Evolutionary conservation across 2,888 invertebrate genomes (phyloP).

Genomic region (Brachycybe producta): DNA sequence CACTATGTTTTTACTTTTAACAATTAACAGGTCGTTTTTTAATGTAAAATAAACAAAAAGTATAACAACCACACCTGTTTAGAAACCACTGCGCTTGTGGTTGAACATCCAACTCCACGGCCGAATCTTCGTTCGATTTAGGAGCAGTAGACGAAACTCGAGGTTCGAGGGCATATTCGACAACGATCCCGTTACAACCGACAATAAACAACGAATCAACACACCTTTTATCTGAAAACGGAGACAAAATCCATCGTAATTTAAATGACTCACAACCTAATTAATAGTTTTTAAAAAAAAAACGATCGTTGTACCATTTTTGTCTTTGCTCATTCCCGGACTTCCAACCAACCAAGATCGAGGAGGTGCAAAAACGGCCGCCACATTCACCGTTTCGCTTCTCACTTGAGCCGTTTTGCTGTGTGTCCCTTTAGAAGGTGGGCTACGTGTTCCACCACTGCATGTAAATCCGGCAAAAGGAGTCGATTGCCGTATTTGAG

Average conservation of each 20-base stretch:
- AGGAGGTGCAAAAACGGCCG: conserved; percentile 62
- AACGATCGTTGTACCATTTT: conserved; percentile 21
- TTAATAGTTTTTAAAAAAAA: background rate
- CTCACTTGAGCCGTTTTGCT: background rate
- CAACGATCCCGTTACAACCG: conserved; percentile 72
- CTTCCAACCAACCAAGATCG: conserved; percentile 52
- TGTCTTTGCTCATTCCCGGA: conserved; percentile 30
- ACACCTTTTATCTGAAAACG: conserved; percentile 37
- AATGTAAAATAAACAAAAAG: no score
- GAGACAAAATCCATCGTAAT: background rate
- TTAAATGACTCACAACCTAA: background rate
- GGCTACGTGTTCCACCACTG: conserved; percentile 21
- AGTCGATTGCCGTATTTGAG: conserved; percentile 56
- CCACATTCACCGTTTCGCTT: conserved; percentile 48
- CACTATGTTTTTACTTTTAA: no score
- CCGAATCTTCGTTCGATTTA: conserved; percentile 75
- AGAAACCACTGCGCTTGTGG: conserved; percentile 84
- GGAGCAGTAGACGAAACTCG: conserved; percentile 51
- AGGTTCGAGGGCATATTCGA: conserved; percentile 79
- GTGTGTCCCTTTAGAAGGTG: conserved; percentile 20
- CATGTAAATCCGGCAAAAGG: conserved; percentile 22
- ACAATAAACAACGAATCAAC: conserved; percentile 79
- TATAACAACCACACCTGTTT: no score
- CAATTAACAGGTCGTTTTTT: no score
- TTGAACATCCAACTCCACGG: conserved; percentile 70